These are phyloP conservation scores for Phyllopteryx taeniolatus DNA, from an alignment of 2,113 vertebrate genomes.

Conservation along the genomic window DNA sequence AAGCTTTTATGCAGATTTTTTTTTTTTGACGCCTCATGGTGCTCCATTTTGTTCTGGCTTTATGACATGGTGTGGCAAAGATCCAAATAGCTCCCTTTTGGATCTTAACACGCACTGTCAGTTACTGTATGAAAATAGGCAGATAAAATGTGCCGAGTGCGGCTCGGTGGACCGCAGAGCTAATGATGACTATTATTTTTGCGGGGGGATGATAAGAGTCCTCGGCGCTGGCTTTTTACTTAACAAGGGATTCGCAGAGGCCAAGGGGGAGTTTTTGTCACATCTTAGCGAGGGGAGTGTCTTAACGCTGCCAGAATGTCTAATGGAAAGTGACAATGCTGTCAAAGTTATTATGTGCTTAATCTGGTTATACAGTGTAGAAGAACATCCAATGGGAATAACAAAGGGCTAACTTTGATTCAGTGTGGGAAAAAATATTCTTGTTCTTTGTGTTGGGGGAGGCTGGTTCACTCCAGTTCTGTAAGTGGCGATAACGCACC, in stretches of 20 bases:
- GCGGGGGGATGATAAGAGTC: not conserved
- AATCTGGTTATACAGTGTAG: constrained; percentile 10
- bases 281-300: constrained; percentile 30
- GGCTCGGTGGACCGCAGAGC: constrained; percentile 6
- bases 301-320: constrained; percentile 23
- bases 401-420: not conserved
- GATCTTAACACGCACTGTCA: not conserved
- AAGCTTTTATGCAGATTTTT: constrained; percentile 37
- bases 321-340: constrained; percentile 41
- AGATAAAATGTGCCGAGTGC: constrained; percentile 26
- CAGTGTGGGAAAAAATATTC: too few species aligned
- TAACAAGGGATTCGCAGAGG: constrained; percentile 29
- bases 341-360: constrained; percentile 37
- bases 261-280: constrained; percentile 36
- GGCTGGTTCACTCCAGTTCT: not conserved
- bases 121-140: constrained; percentile 12
- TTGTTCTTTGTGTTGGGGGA: not conserved
- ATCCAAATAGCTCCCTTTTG: constrained; percentile 20
- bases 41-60: constrained; percentile 26
- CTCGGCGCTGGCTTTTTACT: constrained; percentile 27
- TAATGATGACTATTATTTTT: constrained; percentile 27
- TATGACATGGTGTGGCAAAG: constrained; percentile 26
- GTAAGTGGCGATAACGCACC: not conserved
- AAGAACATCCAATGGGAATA: not conserved
- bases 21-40: not conserved